A percentile compares a stretch with the other conserved stretches of the same genome.
These are phyloP conservation scores for Sceliomorpha sp. DNA, from an alignment of 2,888 invertebrate species.

Conservation along the genomic window DNA sequence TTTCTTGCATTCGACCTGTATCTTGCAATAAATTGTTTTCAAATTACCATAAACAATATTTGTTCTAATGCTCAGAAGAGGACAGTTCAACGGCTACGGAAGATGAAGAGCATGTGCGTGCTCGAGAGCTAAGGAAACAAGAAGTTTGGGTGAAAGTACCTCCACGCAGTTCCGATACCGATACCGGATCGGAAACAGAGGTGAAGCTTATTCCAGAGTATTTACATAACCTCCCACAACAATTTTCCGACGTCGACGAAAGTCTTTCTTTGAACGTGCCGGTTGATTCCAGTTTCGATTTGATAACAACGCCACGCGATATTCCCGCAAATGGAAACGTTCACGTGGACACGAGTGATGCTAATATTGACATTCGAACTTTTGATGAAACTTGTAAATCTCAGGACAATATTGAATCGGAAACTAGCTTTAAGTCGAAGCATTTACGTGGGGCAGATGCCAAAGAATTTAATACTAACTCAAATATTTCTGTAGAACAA, in stretches of 20 bases:
- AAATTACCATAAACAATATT: conserved; percentile 7
- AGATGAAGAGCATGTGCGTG: conserved; percentile 86
- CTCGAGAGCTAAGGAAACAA: conserved; percentile 85
- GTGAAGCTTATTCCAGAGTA: conserved; percentile 81
- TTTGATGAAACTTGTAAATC: background rate
- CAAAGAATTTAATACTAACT: too few species aligned
- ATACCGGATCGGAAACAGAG: conserved; percentile 87
- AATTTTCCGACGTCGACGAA: conserved; percentile 29
- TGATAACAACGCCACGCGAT: background rate
- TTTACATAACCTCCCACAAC: conserved; percentile 57
- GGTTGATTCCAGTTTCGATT: background rate
- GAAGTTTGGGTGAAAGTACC: conserved; percentile 86
- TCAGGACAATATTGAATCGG: too few species aligned
- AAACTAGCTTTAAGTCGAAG: conserved; percentile 36
- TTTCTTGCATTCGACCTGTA: too few species aligned
- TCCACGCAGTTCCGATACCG: conserved; percentile 84
- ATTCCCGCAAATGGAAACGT: background rate
- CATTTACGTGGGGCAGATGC: too few species aligned
- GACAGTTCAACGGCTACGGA: conserved; percentile 87
- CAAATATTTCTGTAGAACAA: too few species aligned
- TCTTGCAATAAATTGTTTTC: too few species aligned
- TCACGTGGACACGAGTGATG: background rate
- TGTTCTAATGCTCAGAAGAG: conserved; percentile 81
- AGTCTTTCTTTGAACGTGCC: conserved; percentile 19
- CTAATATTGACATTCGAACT: background rate